phyloP scores from a whole-genome alignment of 2,113 vertebrate genomes.

The Romanogobio albipinnatus region DNA sequence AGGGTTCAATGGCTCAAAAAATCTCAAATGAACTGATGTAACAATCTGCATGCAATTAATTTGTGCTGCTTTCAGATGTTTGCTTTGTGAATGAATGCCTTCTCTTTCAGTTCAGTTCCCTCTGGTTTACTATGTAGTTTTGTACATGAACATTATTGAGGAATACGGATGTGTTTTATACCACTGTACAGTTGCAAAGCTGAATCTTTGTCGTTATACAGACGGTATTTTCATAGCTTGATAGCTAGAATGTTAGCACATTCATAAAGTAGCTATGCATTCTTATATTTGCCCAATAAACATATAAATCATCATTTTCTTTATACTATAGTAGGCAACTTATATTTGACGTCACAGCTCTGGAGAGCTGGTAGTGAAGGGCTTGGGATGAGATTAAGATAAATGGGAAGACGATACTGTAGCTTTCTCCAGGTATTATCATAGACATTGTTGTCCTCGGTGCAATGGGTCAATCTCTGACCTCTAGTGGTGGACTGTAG shows the following conservation, averaged over 20 bases:
- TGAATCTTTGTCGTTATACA: constrained; percentile 65
- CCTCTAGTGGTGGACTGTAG: constrained; percentile 66
- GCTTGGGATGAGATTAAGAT: neutral
- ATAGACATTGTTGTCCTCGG: neutral
- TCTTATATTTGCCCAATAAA: neutral
- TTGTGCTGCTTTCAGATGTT: constrained; percentile 5
- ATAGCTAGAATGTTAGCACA: constrained; percentile 7
- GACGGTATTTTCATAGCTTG: constrained; percentile 56
- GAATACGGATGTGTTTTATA: constrained; percentile 49
- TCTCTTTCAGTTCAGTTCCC: neutral
- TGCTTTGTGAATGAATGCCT: constrained; percentile 15
- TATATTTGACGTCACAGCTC: neutral
- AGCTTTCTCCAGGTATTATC: neutral
- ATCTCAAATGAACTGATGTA: constrained; percentile 42
- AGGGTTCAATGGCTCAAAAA: constrained; percentile 37
- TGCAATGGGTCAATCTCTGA: constrained; percentile 63
- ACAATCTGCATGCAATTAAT: constrained; percentile 37
- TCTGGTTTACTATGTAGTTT: neutral
- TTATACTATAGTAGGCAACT: neutral
- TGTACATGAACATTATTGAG: neutral
- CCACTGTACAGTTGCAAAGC: constrained; percentile 64
- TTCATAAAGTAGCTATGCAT: neutral
- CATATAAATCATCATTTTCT: neutral
- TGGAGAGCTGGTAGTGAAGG: neutral
- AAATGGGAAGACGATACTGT: neutral